Evolutionary conservation across 2,888 invertebrate genomes (phyloP).

Genomic region (Papilio protenor): DNA sequence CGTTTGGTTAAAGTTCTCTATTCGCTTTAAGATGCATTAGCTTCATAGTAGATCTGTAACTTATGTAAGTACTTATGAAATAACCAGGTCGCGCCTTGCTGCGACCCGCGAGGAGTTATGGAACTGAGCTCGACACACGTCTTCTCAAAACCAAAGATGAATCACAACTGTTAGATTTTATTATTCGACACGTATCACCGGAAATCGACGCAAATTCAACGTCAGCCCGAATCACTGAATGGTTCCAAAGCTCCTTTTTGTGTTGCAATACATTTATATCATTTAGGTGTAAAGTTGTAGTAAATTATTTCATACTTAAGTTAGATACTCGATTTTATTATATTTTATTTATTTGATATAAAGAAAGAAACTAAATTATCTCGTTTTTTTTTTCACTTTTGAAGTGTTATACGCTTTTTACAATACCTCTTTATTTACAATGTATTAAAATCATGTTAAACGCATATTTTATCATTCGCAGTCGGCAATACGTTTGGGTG

Average conservation of each 20-base stretch:
- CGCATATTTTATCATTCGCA: slow-evolving; percentile 72
- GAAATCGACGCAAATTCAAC: slow-evolving; percentile 62
- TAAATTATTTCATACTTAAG: slow-evolving; percentile 83
- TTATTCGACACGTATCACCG: slow-evolving; percentile 74
- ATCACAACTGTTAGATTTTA: slow-evolving; percentile 78
- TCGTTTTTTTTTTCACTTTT: slow-evolving; percentile 77
- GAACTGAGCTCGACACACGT: slow-evolving; percentile 69
- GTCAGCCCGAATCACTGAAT: slow-evolving; percentile 72
- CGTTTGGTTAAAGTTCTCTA: slow-evolving; percentile 70
- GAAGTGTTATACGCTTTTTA: slow-evolving; percentile 82
- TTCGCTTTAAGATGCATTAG: slow-evolving; percentile 78
- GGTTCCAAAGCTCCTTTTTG: slow-evolving; percentile 82
- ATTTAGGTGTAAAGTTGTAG: slow-evolving; percentile 81
- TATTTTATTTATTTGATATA: slow-evolving; percentile 78
- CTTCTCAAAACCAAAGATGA: slow-evolving; percentile 80
- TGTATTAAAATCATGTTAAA: slow-evolving; percentile 82
- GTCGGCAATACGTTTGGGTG: slow-evolving; percentile 74
- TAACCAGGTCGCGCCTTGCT: slow-evolving; percentile 60
- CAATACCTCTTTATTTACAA: slow-evolving; percentile 79
- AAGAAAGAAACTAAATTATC: slow-evolving; percentile 73
- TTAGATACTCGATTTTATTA: slow-evolving; percentile 78
- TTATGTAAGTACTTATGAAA: slow-evolving; percentile 82
- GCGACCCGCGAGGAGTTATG: slow-evolving; percentile 75
- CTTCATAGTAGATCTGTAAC: slow-evolving; percentile 83
- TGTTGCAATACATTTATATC: slow-evolving; percentile 83